Evolutionary conservation across 1,140 invertebrate genomes (phyloP), one percentile per base, ranked within the genome.

Genomic region (Drosophila nasuta): DNA sequence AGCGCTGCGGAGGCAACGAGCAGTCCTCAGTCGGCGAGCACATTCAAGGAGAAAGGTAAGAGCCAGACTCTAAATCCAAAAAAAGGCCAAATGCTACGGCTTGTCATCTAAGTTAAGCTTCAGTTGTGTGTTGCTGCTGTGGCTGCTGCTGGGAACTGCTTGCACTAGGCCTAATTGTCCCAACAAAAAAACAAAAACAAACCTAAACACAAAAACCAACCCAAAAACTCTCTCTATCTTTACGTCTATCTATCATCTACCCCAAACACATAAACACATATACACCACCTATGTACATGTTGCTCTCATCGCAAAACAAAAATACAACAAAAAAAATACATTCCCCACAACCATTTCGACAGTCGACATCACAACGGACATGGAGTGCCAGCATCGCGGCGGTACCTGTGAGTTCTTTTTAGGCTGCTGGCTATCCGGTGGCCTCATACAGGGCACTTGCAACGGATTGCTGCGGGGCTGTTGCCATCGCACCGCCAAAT

Each of bases 351-450:
- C 60, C 49, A 76, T 82, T 87, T 59, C 65, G 71, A 89, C 85
- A 92, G 92, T 91, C 81, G 90, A 91, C 66, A 92, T 78, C 70
- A 93, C 93, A 85, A 92, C 93, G 63, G 93, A 94, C 60, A 92
- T 93, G 64, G 93, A 94, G 70, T 93, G 92, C 30, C 94, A 94
- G 75, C 92, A 93, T 20, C 95, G 96, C 82, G 96, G 96, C 79
- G 96, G 96, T 48, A 96, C 95, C 77, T 98, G 97, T 93, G 97
- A 98, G 93, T 98, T 98, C 94, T 98, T 98, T 94, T 94, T 98
- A 79, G 95, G 96, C 91, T 98, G 97, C 93, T 98, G 97, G 97
- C 95, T 98, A 94, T 95, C 96, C 49, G 97, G 97, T 73, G 97
- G 97, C 69, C 94, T 97, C 70, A 94, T 98, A 83, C 96, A 97